Evolutionary conservation across 1,140 invertebrate species (phyloP).

Genomic region (Magallana gigas): DNA sequence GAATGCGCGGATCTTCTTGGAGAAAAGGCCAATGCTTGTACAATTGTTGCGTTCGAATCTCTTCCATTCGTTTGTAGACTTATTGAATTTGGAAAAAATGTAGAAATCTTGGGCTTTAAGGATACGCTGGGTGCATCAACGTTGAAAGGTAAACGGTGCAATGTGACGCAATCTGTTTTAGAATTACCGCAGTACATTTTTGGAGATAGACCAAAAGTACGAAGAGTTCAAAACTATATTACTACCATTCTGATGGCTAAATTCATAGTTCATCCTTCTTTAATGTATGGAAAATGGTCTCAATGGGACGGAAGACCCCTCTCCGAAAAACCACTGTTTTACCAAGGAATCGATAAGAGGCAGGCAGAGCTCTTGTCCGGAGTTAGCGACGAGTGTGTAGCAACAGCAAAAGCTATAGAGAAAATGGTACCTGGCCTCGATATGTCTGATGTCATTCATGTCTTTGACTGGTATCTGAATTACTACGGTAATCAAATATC

Average conservation of each 20-base stretch:
- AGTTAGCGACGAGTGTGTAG: conserved; percentile 64
- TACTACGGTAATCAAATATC: conserved; percentile 63
- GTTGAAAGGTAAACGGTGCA: conserved; percentile 52
- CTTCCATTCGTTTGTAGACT: conserved; percentile 70
- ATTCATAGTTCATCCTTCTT: conserved; percentile 63
- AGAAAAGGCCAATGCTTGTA: conserved; percentile 49
- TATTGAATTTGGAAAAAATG: conserved; percentile 60
- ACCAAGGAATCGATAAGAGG: conserved; percentile 66
- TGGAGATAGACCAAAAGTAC: conserved; percentile 61
- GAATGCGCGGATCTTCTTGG: conserved; percentile 60
- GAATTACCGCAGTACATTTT: conserved; percentile 58
- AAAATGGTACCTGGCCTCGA: conserved; percentile 54
- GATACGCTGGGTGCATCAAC: conserved; percentile 60
- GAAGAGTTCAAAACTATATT: conserved; percentile 59
- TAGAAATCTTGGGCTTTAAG: conserved; percentile 63
- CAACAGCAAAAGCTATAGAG: conserved; percentile 59
- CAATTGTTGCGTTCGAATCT: conserved; percentile 60
- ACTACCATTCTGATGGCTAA: conserved; percentile 64
- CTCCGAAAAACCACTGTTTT: conserved; percentile 62
- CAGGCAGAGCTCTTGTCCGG: conserved; percentile 58
- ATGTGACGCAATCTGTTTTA: conserved; percentile 46
- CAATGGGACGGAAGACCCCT: conserved; percentile 62
- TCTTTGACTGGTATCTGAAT: conserved; percentile 65
- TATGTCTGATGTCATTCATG: conserved; percentile 62
- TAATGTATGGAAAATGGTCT: conserved; percentile 67